phyloP scores from a whole-genome alignment of 2,113 vertebrate species.

The Coptodon bakossiorum region DNA sequence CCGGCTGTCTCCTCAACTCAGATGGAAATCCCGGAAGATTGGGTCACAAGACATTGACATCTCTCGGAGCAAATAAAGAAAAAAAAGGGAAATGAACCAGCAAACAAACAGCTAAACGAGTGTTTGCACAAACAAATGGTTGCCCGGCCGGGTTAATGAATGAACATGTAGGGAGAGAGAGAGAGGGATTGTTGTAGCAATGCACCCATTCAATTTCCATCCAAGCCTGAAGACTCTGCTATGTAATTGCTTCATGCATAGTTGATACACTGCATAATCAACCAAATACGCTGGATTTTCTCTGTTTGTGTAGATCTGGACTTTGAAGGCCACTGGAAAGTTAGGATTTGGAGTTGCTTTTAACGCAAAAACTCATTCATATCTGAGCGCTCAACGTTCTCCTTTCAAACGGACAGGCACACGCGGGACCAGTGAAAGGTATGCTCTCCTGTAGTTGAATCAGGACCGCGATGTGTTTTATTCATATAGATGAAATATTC shows the following conservation, averaged over 20 bases:
- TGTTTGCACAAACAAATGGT: slow-evolving; percentile 55
- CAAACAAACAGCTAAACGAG: slow-evolving; percentile 50
- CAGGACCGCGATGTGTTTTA: slow-evolving; percentile 48
- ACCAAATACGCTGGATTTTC: slow-evolving; percentile 34
- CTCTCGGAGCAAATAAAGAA: background rate
- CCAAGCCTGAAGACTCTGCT: slow-evolving; percentile 30
- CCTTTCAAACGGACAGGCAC: background rate
- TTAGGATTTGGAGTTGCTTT: background rate
- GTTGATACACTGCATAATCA: slow-evolving; percentile 63
- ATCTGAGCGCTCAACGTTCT: background rate
- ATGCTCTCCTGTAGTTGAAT: slow-evolving; percentile 17
- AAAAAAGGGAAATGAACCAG: background rate
- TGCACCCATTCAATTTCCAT: slow-evolving; percentile 44
- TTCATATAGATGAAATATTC: slow-evolving; percentile 64
- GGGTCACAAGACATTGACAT: background rate
- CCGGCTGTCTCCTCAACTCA: background rate
- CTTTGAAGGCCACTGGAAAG: background rate
- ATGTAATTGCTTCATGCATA: slow-evolving; percentile 69
- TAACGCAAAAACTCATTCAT: slow-evolving; percentile 14
- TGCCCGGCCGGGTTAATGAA: slow-evolving; percentile 44
- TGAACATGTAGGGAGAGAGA: slow-evolving; percentile 25
- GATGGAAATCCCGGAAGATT: slow-evolving; percentile 11
- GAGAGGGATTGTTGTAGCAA: slow-evolving; percentile 12
- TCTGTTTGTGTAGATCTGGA: slow-evolving; percentile 8
- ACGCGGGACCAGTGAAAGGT: slow-evolving; percentile 15